These are phyloP conservation scores for Stenolophus ochropezus DNA, from an alignment of 2,888 invertebrate species.

Conservation along the genomic window DNA sequence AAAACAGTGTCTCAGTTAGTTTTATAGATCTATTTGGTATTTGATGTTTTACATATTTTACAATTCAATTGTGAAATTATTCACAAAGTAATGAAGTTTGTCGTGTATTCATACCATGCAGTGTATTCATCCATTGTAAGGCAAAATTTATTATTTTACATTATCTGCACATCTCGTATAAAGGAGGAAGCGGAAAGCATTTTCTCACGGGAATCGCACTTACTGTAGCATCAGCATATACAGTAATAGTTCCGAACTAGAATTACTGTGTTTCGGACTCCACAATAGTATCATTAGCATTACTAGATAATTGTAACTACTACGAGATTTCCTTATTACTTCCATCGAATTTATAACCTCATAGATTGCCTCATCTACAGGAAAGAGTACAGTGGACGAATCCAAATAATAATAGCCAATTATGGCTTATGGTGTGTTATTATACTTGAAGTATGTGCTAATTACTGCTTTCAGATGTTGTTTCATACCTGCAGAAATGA, in stretches of 20 bases:
- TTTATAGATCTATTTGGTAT: too few relatives aligned
- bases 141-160: constrained; percentile 16
- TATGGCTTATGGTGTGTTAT: neutral
- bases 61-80: neutral
- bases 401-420: constrained; percentile 3
- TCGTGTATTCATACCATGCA: neutral
- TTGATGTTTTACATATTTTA: too few relatives aligned
- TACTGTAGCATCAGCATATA: constrained; percentile 2
- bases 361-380: neutral
- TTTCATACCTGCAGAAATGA: neutral
- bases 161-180: constrained; percentile 8
- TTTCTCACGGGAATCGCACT: constrained; percentile 39
- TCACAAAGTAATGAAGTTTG: neutral
- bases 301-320: constrained; percentile 5
- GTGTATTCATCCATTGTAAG: constrained; percentile 21
- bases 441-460: constrained; percentile 1
- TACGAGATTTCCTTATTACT: constrained; percentile 21
- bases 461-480: neutral
- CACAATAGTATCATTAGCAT: constrained; percentile 44
- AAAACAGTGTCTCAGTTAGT: too few relatives aligned
- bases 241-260: constrained; percentile 2
- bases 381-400: neutral
- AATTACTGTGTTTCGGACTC: constrained; percentile 17
- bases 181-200: constrained; percentile 20
- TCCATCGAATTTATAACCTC: constrained; percentile 21